Percentiles rank a stretch among this genome's conserved stretches.
Conservation (phyloP, 2,888 invertebrate genomes). For the Morpho deidamia region DNA sequence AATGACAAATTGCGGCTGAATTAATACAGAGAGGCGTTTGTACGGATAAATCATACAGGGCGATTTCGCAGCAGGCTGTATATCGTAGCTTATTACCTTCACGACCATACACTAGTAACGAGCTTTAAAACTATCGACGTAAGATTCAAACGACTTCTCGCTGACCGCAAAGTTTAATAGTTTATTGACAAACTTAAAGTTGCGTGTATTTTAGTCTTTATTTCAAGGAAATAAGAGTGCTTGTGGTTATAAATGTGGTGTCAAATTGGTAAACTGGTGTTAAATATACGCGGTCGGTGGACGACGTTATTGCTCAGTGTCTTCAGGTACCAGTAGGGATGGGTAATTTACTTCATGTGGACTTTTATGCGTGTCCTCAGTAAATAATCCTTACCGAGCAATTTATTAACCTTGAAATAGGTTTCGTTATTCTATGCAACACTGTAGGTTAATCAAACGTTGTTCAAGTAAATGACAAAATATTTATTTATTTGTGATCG, state of each 20-base stretch:
- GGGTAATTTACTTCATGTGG: slow-evolving; percentile 29
- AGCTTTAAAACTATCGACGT: slow-evolving; percentile 13
- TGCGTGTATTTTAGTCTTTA: slow-evolving; percentile 23
- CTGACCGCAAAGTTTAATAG: slow-evolving; percentile 21
- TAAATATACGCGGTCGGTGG: slow-evolving; percentile 49
- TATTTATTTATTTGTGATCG: neutral
- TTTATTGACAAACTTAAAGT: slow-evolving; percentile 23
- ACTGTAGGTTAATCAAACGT: slow-evolving; percentile 6
- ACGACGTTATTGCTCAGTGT: slow-evolving; percentile 70
- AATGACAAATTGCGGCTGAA: slow-evolving; percentile 70
- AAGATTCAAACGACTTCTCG: slow-evolving; percentile 25
- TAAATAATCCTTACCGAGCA: slow-evolving; percentile 27
- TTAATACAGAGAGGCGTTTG: slow-evolving; percentile 57
- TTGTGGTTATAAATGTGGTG: slow-evolving; percentile 4
- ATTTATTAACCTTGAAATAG: slow-evolving; percentile 28
- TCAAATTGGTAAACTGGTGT: slow-evolving; percentile 34
- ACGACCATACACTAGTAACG: slow-evolving; percentile 10
- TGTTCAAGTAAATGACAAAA: slow-evolving; percentile 4
- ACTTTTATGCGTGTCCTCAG: slow-evolving; percentile 25
- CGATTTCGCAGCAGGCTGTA: slow-evolving; percentile 52
- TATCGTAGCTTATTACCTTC: slow-evolving; percentile 32
- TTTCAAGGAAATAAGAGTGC: slow-evolving; percentile 11
- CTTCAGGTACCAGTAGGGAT: slow-evolving; percentile 48
- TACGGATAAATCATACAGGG: slow-evolving; percentile 60
- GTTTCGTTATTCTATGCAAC: slow-evolving; percentile 18